phyloP scores from a whole-genome alignment of 1,140 invertebrate genomes.

The Drosophila biarmipes region DNA sequence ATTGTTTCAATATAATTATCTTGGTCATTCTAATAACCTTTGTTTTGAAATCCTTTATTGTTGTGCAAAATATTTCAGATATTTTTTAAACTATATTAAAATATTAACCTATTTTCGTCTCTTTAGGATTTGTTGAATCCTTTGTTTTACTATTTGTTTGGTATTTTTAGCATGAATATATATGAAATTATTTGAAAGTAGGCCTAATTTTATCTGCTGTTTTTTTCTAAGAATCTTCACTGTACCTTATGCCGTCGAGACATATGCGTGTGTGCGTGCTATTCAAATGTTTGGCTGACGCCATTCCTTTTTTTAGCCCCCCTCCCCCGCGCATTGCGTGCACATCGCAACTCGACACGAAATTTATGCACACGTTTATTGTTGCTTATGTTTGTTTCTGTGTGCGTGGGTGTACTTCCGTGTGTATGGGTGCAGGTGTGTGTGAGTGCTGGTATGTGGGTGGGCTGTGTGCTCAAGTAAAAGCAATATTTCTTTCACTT shows the following conservation, averaged over 20 bases:
- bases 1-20: no score
- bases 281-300: conserved; percentile 80
- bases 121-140: no score
- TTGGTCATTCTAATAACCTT: no score
- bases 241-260: conserved; percentile 31
- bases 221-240: neutral
- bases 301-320: conserved; percentile 62
- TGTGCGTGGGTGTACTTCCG: conserved; percentile 4
- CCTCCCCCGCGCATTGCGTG: conserved; percentile 36
- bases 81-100: no score
- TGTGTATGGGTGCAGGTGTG: conserved; percentile 3
- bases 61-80: no score
- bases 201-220: neutral
- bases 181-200: rapidly evolving
- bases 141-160: neutral
- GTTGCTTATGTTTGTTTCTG: conserved; percentile 53
- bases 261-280: conserved; percentile 64
- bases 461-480: conserved; percentile 30
- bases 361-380: conserved; percentile 78
- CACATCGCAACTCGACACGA: conserved; percentile 49
- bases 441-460: conserved; percentile 4
- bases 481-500: conserved; percentile 59
- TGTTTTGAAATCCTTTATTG: no score
- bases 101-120: no score
- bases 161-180: neutral